Evolutionary conservation across 2,888 invertebrate genomes (phyloP).

Genomic region (Hydroisotoma schaefferi): DNA sequence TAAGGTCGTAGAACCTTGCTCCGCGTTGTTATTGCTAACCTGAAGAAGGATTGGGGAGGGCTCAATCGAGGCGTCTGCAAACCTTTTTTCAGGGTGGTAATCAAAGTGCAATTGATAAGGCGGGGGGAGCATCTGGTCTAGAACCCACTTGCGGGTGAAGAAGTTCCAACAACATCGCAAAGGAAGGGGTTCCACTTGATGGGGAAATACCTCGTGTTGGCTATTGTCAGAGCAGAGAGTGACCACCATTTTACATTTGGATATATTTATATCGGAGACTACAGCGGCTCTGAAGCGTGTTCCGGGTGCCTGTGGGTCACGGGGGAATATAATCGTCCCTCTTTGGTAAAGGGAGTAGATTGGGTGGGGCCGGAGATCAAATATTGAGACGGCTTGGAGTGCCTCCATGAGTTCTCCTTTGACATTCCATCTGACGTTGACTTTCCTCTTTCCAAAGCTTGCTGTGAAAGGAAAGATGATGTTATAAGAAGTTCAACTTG

Average conservation of each 20-base stretch:
- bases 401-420: constrained; percentile 24
- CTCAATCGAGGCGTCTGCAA: constrained; percentile 12
- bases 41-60: constrained; percentile 6
- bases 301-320: constrained; percentile 4
- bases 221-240: constrained; percentile 17
- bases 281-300: constrained; percentile 37
- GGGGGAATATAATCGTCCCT: constrained; percentile 41
- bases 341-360: constrained; percentile 35
- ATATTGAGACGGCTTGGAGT: constrained; percentile 31
- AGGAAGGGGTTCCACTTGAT: constrained; percentile 33
- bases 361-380: constrained; percentile 35
- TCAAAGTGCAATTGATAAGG: constrained; percentile 38
- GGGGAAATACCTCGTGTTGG: constrained; percentile 38
- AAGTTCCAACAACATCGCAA: constrained; percentile 46
- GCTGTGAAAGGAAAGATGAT: not conserved
- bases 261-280: constrained; percentile 39
- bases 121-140: constrained; percentile 39
- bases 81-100: constrained; percentile 18
- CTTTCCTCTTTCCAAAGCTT: constrained; percentile 16
- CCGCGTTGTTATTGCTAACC: constrained; percentile 27
- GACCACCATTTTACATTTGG: constrained; percentile 37
- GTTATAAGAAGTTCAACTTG: not conserved
- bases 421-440: constrained; percentile 40
- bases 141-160: constrained; percentile 33
- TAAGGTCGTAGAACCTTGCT: too few species aligned